phyloP scores from a whole-genome alignment of 2,797 vertebrate species.

The Zenarchopterus dispar region DNA sequence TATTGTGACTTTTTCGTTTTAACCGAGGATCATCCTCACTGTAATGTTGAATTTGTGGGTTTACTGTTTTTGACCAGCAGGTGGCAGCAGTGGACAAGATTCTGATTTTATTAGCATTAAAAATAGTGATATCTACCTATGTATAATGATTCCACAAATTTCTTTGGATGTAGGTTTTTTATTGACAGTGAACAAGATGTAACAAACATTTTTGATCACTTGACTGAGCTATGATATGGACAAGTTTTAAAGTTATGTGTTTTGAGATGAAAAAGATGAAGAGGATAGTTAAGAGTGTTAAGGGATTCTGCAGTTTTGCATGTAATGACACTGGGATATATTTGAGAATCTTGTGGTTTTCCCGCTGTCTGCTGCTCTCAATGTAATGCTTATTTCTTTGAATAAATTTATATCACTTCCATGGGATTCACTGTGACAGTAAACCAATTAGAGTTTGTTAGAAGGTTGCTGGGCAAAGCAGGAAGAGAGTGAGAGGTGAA shows the following conservation, averaged over 20 bases:
- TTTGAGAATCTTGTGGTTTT: conserved; percentile 7
- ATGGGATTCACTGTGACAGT: conserved; percentile 69
- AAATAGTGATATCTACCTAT: not conserved
- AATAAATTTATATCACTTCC: conserved; percentile 44
- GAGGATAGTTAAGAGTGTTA: too few relatives aligned
- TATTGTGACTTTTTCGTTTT: too few relatives aligned
- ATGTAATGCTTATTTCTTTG: conserved; percentile 16
- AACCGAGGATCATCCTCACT: not conserved
- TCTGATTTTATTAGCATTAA: not conserved
- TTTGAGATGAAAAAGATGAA: too few relatives aligned
- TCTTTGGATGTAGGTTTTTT: too few relatives aligned
- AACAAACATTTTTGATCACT: too few relatives aligned
- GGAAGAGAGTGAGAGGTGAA: conserved; percentile 67
- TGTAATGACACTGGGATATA: not conserved
- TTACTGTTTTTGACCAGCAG: conserved; percentile 38
- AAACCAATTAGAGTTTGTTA: conserved; percentile 79
- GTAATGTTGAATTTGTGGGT: not conserved
- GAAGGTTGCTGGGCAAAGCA: conserved; percentile 62
- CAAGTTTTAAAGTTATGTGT: too few relatives aligned
- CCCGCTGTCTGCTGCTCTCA: not conserved
- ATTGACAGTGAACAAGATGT: too few relatives aligned
- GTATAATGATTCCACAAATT: too few relatives aligned
- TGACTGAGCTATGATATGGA: too few relatives aligned
- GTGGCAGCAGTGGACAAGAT: conserved; percentile 1
- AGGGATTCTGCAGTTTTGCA: too few relatives aligned